Conservation (phyloP, 2,113 vertebrate genomes). For the Aepyceros melampus region DNA sequence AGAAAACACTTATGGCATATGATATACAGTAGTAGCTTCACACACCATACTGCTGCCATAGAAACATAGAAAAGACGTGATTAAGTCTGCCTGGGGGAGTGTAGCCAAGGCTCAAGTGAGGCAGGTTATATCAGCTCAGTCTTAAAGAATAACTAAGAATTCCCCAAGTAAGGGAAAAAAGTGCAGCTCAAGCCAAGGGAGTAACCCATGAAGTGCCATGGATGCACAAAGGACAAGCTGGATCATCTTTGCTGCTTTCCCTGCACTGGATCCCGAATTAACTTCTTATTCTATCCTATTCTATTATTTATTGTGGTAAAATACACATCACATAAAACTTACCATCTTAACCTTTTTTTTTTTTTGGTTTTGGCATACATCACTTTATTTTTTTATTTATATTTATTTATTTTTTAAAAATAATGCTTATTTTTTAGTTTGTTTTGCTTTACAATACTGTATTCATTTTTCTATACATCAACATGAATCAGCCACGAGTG, state of each 20-base stretch:
- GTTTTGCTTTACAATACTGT: too few relatives aligned
- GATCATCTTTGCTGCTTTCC: not conserved
- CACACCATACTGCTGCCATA: not conserved
- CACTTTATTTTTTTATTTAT: too few relatives aligned
- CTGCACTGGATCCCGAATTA: accelerated
- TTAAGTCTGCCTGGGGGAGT: not conserved
- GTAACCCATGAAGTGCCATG: accelerated
- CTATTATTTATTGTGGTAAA: not conserved
- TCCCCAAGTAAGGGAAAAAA: not conserved
- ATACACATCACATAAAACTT: accelerated
- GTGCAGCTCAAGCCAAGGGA: not conserved
- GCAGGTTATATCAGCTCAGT: not conserved
- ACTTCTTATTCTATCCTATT: not conserved
- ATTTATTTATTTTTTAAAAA: too few relatives aligned
- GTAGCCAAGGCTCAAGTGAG: not conserved
- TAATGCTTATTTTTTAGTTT: too few relatives aligned
- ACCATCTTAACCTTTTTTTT: too few relatives aligned
- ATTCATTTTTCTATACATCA: too few relatives aligned
- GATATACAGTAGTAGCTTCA: not conserved
- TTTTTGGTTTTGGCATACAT: too few relatives aligned
- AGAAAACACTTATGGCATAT: not conserved
- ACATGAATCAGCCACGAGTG: too few relatives aligned
- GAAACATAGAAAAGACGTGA: not conserved
- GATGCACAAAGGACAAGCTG: too few relatives aligned
- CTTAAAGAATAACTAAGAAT: not conserved